Evolutionary conservation across 2,113 vertebrate genomes (phyloP).

Genomic region (Melierax canorus): DNA sequence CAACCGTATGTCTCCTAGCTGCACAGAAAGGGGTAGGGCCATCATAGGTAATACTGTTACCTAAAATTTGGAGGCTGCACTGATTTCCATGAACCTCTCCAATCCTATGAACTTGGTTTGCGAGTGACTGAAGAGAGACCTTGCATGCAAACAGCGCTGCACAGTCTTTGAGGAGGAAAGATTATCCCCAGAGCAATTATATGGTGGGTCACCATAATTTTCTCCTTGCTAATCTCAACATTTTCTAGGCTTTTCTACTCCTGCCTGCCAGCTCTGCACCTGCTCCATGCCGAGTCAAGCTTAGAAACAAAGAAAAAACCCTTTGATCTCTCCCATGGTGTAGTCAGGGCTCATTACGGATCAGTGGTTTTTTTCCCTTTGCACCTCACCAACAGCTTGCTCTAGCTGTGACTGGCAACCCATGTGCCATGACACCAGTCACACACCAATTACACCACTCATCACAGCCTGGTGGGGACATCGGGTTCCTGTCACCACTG

Average conservation of each 20-base stretch:
- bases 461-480: neutral
- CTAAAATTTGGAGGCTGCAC: neutral
- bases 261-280: conserved; percentile 22
- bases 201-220: neutral
- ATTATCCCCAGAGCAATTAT: neutral
- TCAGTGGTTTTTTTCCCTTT: neutral
- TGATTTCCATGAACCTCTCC: neutral
- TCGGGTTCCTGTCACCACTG: neutral
- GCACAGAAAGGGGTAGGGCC: neutral
- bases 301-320: neutral
- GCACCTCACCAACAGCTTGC: neutral
- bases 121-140: neutral
- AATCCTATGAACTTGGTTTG: neutral
- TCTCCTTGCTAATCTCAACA: neutral
- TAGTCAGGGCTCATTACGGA: neutral
- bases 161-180: neutral
- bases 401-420: neutral
- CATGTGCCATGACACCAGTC: neutral
- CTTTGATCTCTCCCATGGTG: fast-evolving
- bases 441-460: neutral
- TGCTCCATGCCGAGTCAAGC: neutral
- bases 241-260: conserved; percentile 1
- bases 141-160: neutral
- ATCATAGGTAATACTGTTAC: neutral
- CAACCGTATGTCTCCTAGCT: neutral